Evolutionary conservation across 2,797 vertebrate species (phyloP).

Genomic region (Trichosurus vulpecula): DNA sequence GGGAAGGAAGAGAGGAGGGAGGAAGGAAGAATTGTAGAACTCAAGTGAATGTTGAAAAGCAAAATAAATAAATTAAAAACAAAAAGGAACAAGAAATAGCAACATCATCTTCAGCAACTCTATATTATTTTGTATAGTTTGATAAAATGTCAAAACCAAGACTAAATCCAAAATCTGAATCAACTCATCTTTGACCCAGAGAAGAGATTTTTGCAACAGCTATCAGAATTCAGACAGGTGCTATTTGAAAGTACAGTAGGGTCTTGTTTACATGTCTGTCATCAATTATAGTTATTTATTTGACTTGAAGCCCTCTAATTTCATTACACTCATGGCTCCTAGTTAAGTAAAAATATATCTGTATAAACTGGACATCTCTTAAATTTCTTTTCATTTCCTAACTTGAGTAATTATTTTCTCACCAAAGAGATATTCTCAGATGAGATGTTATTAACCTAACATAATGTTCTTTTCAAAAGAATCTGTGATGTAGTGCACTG

Average conservation of each 20-base stretch:
- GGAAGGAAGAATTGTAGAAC: too few relatives aligned
- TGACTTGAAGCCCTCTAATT: background rate
- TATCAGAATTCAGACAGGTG: background rate
- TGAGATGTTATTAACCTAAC: background rate
- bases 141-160: too few relatives aligned
- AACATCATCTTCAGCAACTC: background rate
- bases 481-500: background rate
- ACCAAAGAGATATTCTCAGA: background rate
- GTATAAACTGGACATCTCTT: too few relatives aligned
- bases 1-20: too few relatives aligned
- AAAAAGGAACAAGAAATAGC: too few relatives aligned
- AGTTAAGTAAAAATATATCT: background rate
- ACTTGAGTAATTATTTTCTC: background rate
- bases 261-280: background rate
- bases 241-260: background rate
- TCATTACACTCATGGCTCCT: background rate
- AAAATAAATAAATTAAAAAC: too few relatives aligned
- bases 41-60: too few relatives aligned
- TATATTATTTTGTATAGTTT: too few relatives aligned
- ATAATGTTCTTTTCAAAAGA: background rate
- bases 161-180: background rate
- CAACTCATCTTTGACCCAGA: background rate
- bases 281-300: background rate
- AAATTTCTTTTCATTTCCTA: background rate
- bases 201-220: background rate